Evolutionary conservation across 1,140 invertebrate genomes (phyloP).

Genomic region (Sarcophaga bullata): DNA sequence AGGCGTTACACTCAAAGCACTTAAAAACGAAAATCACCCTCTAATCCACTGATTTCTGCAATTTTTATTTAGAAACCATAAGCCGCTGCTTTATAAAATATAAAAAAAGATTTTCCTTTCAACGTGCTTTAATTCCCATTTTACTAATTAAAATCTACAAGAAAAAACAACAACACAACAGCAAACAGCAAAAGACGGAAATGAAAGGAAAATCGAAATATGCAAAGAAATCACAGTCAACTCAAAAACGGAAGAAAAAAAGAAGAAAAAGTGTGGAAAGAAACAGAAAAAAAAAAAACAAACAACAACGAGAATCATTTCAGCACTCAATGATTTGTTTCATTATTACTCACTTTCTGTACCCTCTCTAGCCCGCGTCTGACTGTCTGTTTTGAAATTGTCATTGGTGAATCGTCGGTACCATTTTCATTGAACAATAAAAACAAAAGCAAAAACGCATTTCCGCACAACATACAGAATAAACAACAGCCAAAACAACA

Average conservation of each 20-base stretch:
- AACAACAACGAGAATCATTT: slow-evolving; percentile 62
- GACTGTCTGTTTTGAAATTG: neutral
- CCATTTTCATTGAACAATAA: slow-evolving; percentile 61
- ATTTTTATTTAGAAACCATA: too few relatives aligned
- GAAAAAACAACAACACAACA: slow-evolving; percentile 49
- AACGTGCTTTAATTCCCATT: slow-evolving; percentile 65
- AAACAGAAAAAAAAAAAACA: slow-evolving; percentile 65
- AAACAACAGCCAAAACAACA: too few relatives aligned
- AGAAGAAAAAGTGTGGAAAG: slow-evolving; percentile 4
- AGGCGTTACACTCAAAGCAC: too few relatives aligned
- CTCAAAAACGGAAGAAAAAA: neutral
- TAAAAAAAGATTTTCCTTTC: slow-evolving; percentile 28
- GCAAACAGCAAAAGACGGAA: slow-evolving; percentile 13
- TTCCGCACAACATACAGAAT: slow-evolving; percentile 17
- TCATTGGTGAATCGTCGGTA: slow-evolving; percentile 63
- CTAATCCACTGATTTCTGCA: too few relatives aligned
- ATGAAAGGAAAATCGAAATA: slow-evolving; percentile 9
- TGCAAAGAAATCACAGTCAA: slow-evolving; percentile 35
- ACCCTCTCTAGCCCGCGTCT: too few relatives aligned
- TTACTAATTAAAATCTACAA: slow-evolving; percentile 61
- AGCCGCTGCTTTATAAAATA: neutral
- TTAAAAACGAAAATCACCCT: too few relatives aligned
- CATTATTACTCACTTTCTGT: neutral
- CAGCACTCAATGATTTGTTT: slow-evolving; percentile 65
- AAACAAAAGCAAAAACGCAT: slow-evolving; percentile 29